Evolutionary conservation across 1,140 invertebrate species (phyloP), one percentile per base, ranked within the genome.

Genomic region (Procambarus virginalis): DNA sequence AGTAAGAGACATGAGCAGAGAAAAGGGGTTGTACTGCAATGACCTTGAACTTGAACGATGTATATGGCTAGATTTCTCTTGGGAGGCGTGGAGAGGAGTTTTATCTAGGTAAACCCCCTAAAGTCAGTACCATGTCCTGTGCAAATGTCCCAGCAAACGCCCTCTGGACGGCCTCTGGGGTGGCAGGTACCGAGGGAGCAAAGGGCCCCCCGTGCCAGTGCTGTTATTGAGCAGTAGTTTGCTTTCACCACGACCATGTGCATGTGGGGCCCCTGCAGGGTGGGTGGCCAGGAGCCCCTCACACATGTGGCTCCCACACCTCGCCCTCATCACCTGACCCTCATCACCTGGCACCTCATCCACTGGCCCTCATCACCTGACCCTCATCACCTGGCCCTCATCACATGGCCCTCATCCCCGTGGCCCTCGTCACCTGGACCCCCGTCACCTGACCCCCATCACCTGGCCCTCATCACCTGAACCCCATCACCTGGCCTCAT

Each of bases 21-120:
- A 0, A 12, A 14, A 45, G 22, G 20, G 60, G 55, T 22, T 78
- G 2, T 58, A 9, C 9, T 34, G 68, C 64, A 68, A 81, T 90
- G 89, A 90, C 89, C 89, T 90, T 90, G 89, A 90, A 90, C 89
- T 90, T 90, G 89, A 90, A 82, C 60, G 88, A 89, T 84, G 81
- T 48, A 34, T 89, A 34, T 68, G 81, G 82, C 22, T 48, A 9
- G 60, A 55, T 75, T 88, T 75, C 86, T 70, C 64, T 73, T 73
- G 22, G 14, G 58, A 34, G 64, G 51, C 34, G 64, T 51, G 48
- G 68, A 17, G 17, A 17, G 49, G 58, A 64, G 8, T 20, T 34
- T 76, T 17, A 34, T n/a, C n/a, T 34, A 73, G 3, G 2, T 73
- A 20, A 73, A 73, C 34, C 10, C 68, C 6, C 4, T 2, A 34